Percentiles rank a stretch among this genome's conserved stretches.
These are phyloP conservation scores for Orchestes rusci DNA, from an alignment of 2,888 invertebrate species.

Conservation along the genomic window DNA sequence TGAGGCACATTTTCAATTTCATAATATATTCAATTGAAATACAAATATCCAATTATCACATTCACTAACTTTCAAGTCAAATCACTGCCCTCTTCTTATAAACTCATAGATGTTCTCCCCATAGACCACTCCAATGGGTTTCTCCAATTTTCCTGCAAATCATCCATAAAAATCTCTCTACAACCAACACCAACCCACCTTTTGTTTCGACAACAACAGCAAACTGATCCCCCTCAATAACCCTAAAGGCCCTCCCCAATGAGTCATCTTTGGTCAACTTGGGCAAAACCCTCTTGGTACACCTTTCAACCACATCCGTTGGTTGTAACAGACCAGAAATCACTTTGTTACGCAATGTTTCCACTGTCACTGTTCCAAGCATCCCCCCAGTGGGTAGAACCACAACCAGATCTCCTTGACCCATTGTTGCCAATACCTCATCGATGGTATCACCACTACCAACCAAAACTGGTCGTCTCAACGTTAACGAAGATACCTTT, in stretches of 20 bases:
- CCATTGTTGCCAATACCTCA: constrained; percentile 1
- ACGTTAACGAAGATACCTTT: constrained; percentile 50
- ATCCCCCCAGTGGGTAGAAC: constrained; percentile 32
- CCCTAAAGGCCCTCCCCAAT: constrained; percentile 65
- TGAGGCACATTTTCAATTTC: too few species aligned
- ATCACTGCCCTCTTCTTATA: constrained; percentile 10
- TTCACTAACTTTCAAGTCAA: too few species aligned
- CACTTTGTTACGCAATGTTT: constrained; percentile 59
- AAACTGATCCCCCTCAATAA: constrained; percentile 72
- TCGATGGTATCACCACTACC: constrained; percentile 51
- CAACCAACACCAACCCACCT: constrained; percentile 9
- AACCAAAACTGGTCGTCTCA: constrained; percentile 50
- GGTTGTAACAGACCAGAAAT: constrained; percentile 54
- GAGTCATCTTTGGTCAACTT: constrained; percentile 58
- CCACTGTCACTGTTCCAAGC: constrained; percentile 62
- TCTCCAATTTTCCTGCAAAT: constrained; percentile 12
- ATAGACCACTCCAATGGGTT: constrained; percentile 17
- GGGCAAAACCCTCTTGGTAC: constrained; percentile 63
- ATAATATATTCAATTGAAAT: too few species aligned
- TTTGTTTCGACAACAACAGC: constrained; percentile 55
- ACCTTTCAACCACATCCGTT: constrained; percentile 56
- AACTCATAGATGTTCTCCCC: constrained; percentile 14
- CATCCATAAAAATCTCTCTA: neutral
- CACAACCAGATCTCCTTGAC: neutral
- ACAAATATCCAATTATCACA: too few species aligned